phyloP scores from a whole-genome alignment of 2,113 vertebrate genomes.

The Apeltes quadracus region DNA sequence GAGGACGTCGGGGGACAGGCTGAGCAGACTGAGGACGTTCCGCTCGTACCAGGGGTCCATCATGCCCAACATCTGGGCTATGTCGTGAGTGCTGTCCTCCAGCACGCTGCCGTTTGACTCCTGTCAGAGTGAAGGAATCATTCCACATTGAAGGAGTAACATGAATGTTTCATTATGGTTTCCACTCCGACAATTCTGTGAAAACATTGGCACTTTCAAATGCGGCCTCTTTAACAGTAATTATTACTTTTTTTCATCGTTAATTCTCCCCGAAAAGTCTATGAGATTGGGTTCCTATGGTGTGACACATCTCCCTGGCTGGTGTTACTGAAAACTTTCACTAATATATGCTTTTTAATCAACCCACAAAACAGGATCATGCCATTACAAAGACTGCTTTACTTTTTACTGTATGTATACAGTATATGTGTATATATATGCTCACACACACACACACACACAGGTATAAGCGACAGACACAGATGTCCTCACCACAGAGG shows the following conservation, averaged over 20 bases:
- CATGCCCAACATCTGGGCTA: slow-evolving; percentile 90
- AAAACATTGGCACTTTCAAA: background rate
- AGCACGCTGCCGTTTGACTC: slow-evolving; percentile 20
- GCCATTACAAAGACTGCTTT: background rate
- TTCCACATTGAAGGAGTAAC: background rate
- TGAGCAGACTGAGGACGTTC: slow-evolving; percentile 90
- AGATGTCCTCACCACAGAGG: slow-evolving; percentile 48
- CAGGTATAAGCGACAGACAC: background rate
- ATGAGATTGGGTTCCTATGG: background rate
- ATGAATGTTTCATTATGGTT: background rate
- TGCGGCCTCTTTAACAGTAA: background rate
- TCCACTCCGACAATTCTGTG: background rate
- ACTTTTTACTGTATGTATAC: background rate
- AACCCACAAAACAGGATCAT: background rate
- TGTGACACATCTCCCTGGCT: background rate
- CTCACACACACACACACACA: background rate
- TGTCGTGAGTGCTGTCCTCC: slow-evolving; percentile 85
- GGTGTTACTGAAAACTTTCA: background rate
- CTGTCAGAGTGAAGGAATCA: slow-evolving; percentile 20
- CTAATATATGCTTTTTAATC: background rate
- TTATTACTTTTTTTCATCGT: background rate
- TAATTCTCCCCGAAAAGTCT: background rate
- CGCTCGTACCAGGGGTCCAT: slow-evolving; percentile 95
- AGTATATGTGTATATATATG: background rate
- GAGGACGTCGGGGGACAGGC: slow-evolving; percentile 86